These are phyloP conservation scores for Luperina testacea DNA, from an alignment of 2,888 invertebrate species.

Conservation along the genomic window DNA sequence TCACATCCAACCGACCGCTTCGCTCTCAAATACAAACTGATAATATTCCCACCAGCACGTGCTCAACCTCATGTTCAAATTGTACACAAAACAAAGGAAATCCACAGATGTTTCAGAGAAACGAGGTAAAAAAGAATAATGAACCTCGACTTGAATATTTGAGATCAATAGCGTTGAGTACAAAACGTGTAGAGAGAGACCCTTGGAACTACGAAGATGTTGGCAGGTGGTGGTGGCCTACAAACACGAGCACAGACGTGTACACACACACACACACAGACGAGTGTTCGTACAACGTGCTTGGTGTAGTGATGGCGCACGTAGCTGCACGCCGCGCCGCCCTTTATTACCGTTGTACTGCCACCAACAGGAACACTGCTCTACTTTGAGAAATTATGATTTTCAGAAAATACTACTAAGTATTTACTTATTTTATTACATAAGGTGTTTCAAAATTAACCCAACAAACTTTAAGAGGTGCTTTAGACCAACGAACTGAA, in stretches of 20 bases:
- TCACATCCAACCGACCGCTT: conserved; percentile 25
- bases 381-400: conserved; percentile 62
- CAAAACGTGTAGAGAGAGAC: conserved; percentile 65
- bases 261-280: conserved; percentile 63
- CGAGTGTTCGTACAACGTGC: conserved; percentile 59
- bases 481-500: too few species aligned
- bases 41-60: conserved; percentile 76
- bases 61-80: conserved; percentile 71
- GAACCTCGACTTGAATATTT: conserved; percentile 69
- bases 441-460: too few species aligned
- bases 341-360: conserved; percentile 76
- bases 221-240: conserved; percentile 66
- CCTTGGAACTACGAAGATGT: conserved; percentile 60
- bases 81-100: conserved; percentile 75
- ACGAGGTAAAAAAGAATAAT: conserved; percentile 73
- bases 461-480: too few species aligned
- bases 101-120: conserved; percentile 80
- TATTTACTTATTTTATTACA: not conserved
- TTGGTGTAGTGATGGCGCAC: conserved; percentile 69
- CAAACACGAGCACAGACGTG: conserved; percentile 43
- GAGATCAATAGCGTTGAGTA: conserved; percentile 76
- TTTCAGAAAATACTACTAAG: not conserved
- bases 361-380: conserved; percentile 70
- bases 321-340: conserved; percentile 77
- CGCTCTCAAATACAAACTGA: conserved; percentile 32